Conservation (phyloP, 2,113 vertebrate species). For the Quiscalus mexicanus region DNA sequence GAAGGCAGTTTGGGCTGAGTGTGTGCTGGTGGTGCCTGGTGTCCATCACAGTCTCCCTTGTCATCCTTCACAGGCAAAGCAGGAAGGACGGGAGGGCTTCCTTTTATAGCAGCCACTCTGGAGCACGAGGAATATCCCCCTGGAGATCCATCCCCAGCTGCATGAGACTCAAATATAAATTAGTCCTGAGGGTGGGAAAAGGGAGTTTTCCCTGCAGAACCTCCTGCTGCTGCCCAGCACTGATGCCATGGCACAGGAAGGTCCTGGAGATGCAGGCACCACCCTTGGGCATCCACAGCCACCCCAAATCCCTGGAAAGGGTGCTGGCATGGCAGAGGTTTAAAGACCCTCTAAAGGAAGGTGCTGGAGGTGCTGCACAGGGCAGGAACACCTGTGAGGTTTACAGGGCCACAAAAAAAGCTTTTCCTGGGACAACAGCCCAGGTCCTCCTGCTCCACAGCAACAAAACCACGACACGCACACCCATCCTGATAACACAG, state of each 20-base stretch:
- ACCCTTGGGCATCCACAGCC: neutral
- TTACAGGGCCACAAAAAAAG: neutral
- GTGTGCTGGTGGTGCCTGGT: neutral
- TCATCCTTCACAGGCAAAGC: neutral
- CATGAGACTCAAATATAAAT: neutral
- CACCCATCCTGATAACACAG: fast-evolving
- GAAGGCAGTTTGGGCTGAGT: neutral
- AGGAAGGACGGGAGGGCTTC: neutral
- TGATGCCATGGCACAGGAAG: neutral
- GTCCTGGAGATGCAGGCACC: neutral
- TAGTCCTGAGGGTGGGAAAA: neutral
- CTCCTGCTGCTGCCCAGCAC: neutral
- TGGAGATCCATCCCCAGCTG: neutral
- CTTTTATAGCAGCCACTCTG: neutral
- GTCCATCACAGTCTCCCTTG: neutral
- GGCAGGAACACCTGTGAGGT: neutral
- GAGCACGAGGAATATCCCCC: neutral
- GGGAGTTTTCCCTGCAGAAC: neutral
- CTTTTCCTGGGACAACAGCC: neutral
- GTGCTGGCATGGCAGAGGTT: neutral
- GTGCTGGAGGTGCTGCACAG: neutral
- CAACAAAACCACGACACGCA: fast-evolving
- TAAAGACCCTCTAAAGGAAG: neutral
- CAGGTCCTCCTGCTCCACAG: neutral
- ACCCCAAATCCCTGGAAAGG: fast-evolving